Evolutionary conservation across 2,797 vertebrate species (phyloP).

Genomic region (Crocodylus rhombifer): DNA sequence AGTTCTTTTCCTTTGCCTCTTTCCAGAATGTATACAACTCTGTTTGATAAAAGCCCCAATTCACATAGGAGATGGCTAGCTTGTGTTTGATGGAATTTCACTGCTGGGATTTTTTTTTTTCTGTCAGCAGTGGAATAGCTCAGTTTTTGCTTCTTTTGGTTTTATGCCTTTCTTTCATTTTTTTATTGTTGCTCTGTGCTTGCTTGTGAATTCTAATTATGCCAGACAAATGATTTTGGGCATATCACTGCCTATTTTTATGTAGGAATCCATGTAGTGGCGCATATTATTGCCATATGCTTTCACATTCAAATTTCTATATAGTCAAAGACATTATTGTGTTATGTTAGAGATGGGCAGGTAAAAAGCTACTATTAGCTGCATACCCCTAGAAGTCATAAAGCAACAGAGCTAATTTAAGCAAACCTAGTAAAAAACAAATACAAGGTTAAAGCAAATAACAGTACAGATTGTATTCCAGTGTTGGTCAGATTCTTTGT

Average conservation of each 20-base stretch:
- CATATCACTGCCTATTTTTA: conserved; percentile 44
- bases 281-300: conserved; percentile 36
- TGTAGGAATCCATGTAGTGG: conserved; percentile 50
- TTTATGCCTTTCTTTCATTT: neutral
- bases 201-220: conserved; percentile 44
- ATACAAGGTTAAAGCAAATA: neutral
- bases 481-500: neutral
- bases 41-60: conserved; percentile 57
- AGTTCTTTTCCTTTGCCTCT: conserved; percentile 46
- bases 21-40: conserved; percentile 49
- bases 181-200: conserved; percentile 38
- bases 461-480: neutral
- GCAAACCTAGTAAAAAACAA: neutral
- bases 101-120: conserved; percentile 8
- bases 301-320: conserved; percentile 65
- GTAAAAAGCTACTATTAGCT: neutral
- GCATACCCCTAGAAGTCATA: neutral
- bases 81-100: conserved; percentile 63
- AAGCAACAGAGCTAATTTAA: neutral
- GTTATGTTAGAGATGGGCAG: conserved; percentile 30
- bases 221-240: conserved; percentile 50
- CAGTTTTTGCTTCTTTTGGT: conserved; percentile 10
- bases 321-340: conserved; percentile 33
- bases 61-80: conserved; percentile 50
- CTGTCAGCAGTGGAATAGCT: neutral